Conservation (phyloP, 2,113 vertebrate genomes). For the Anarrhichthys ocellatus region DNA sequence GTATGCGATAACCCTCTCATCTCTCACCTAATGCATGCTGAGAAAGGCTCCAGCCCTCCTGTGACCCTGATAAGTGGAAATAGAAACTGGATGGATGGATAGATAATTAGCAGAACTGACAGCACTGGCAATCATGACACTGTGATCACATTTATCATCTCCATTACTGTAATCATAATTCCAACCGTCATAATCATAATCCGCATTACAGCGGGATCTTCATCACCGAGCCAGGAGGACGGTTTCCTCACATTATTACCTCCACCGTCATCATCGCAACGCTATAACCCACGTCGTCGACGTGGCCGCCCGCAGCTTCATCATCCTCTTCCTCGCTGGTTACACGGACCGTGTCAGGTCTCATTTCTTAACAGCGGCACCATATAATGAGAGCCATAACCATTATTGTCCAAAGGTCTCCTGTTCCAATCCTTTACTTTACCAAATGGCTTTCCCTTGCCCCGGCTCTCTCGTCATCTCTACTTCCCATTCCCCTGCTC, state of each 20-base stretch:
- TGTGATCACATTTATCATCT: constrained; percentile 63
- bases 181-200: constrained; percentile 64
- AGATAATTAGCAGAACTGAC: constrained; percentile 63
- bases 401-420: constrained; percentile 77
- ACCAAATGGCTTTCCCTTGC: constrained; percentile 75
- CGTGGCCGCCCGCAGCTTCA: constrained; percentile 32
- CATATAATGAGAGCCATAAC: constrained; percentile 74
- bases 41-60: constrained; percentile 35
- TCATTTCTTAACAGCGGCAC: constrained; percentile 67
- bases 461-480: constrained; percentile 56
- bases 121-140: constrained; percentile 48
- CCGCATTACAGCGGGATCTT: constrained; percentile 51
- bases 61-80: constrained; percentile 51
- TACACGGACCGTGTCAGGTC: constrained; percentile 53
- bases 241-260: constrained; percentile 37
- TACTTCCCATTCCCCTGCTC: constrained; percentile 68
- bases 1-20: constrained; percentile 21
- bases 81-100: constrained; percentile 54
- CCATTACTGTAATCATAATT: constrained; percentile 67
- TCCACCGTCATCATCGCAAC: constrained; percentile 15
- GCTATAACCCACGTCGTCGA: constrained; percentile 3
- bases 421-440: constrained; percentile 72
- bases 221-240: constrained; percentile 36
- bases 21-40: constrained; percentile 49
- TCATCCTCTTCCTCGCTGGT: constrained; percentile 47